Base-by-base conservation (phyloP, 53 echinoderm and acorn worm species). In the Mesocentrotus franciscanus region DNA sequence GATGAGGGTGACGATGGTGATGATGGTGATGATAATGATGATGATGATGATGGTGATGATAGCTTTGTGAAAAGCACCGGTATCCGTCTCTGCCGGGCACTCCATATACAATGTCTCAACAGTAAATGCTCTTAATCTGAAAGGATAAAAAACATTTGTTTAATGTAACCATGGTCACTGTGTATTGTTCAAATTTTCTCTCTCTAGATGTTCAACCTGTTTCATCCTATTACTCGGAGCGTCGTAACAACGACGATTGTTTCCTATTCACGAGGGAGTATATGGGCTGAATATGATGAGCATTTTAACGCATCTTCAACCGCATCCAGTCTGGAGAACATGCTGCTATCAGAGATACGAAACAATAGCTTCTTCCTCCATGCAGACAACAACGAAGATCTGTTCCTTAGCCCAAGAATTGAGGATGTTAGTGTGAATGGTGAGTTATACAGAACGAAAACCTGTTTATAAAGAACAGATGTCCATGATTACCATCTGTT, bases 271-370 rank as follows among this genome's bases (percentile, higher is more conserved):
- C 0, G 0, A 14, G 93, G 93, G 72, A 93, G 93, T 42, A 93
- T 93, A n/a, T 27, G 16, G 18, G 60, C 93, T 56, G 93, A 33
- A 30, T 93, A 79, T 61, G 93, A 93, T 33, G 93, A 33, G 18
- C 93, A 93, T 93, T 93, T 93, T 26, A 93, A 61, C 81, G 0
- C 32, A 20, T n/a, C 60, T 26, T 10, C 11, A 16, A 29, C 18
- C 9, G 12, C 61, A 16, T 9, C 18, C 22, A n/a, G 9, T 15
- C 81, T 93, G 15, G 17, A 33, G 22, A 27, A 16, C 1, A 78
- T 79, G 79, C 93, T 93, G 8, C 3, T 13, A 56, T 13, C 60
- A 56, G 83, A 93, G 61, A 18, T 61, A 10, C 4, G 0, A 1
- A 79, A 33, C 1, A 93, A 60, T n/a, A 61, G 26, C 61, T 78